Evolutionary conservation across 2,888 invertebrate genomes (phyloP).

Genomic region (Apantesis nais): DNA sequence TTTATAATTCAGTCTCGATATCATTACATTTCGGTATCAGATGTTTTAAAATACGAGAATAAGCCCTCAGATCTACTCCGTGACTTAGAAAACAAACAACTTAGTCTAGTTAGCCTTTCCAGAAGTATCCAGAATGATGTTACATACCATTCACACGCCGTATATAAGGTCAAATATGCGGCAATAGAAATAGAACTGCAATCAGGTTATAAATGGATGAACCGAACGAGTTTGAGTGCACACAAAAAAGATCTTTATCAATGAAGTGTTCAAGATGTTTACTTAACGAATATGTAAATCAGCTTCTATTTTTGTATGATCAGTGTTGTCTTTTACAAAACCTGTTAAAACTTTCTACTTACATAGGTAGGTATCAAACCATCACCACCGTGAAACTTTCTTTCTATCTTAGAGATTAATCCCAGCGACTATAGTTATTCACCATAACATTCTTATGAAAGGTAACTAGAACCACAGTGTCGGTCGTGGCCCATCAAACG

Average conservation of each 20-base stretch:
- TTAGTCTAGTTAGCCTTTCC: background rate
- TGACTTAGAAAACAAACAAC: background rate
- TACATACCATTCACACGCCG: background rate
- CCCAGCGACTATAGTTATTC: background rate
- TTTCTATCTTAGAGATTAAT: background rate
- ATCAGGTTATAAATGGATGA: conserved; percentile 10
- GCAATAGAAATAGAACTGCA: conserved; percentile 9
- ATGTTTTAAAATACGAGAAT: no score
- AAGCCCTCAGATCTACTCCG: no score
- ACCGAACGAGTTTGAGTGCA: conserved; percentile 9
- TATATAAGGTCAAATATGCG: background rate
- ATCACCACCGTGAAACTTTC: background rate
- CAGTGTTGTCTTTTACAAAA: background rate
- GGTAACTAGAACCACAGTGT: background rate
- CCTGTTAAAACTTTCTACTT: conserved; percentile 8
- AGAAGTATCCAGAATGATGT: background rate
- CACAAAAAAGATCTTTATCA: conserved; percentile 16
- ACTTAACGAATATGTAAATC: conserved; percentile 5
- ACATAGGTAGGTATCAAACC: background rate
- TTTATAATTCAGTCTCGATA: no score
- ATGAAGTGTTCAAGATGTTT: conserved; percentile 11
- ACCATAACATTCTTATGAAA: background rate
- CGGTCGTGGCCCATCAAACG: background rate
- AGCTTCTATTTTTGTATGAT: conserved; percentile 1
- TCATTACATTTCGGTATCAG: no score